Conservation (phyloP, 2,888 invertebrate species). For the Drosophila putrida region DNA sequence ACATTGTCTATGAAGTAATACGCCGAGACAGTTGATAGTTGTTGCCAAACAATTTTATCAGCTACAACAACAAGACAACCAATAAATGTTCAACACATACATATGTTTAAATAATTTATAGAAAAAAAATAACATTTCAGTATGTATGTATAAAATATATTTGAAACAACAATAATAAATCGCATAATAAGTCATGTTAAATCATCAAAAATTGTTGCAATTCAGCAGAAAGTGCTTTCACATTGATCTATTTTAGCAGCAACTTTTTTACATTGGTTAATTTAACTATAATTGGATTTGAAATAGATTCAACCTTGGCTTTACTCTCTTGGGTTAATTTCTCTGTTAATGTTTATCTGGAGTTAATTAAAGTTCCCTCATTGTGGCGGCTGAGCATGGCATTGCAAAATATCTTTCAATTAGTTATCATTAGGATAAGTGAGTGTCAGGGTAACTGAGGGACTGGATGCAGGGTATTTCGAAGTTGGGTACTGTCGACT, state of each 20-base stretch:
- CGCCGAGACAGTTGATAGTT: slow-evolving; percentile 24
- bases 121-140: slow-evolving; percentile 42
- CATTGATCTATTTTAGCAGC: neutral
- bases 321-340: too few species aligned
- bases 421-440: too few species aligned
- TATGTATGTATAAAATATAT: slow-evolving; percentile 54
- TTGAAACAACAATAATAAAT: slow-evolving; percentile 63
- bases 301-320: too few species aligned
- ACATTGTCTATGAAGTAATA: slow-evolving; percentile 28
- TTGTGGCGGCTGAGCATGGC: too few species aligned
- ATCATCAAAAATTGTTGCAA: slow-evolving; percentile 4
- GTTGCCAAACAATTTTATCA: slow-evolving; percentile 46
- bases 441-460: too few species aligned
- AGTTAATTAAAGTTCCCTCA: too few species aligned
- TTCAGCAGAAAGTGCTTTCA: neutral
- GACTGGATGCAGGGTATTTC: too few species aligned
- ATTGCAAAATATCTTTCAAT: too few species aligned
- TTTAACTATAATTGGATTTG: neutral
- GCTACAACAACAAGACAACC: slow-evolving; percentile 41
- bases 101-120: slow-evolving; percentile 58
- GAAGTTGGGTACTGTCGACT: too few species aligned
- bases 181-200: slow-evolving; percentile 62
- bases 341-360: too few species aligned
- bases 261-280: neutral
- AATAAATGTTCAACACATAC: slow-evolving; percentile 63